These are phyloP conservation scores for Prosopocoilus inquinatus DNA, from an alignment of 2,888 invertebrate genomes.

Conservation along the genomic window DNA sequence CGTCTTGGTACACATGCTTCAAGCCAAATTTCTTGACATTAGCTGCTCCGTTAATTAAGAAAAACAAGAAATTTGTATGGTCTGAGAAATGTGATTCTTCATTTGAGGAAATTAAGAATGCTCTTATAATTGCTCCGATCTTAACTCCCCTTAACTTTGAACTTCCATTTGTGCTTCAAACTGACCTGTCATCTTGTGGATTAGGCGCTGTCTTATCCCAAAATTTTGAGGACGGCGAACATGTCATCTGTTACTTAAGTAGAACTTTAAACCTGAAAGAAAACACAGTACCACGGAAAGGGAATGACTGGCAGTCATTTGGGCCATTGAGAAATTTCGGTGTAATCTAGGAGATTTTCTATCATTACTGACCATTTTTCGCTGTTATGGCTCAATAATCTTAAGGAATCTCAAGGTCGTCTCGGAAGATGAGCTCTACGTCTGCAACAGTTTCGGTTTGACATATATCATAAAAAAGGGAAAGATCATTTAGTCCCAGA, in stretches of 20 bases:
- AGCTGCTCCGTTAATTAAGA: not conserved
- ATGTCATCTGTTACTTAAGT: constrained; percentile 23
- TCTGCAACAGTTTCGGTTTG: not conserved
- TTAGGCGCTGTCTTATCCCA: constrained; percentile 28
- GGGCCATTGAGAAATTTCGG: not conserved
- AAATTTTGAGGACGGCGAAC: constrained; percentile 15
- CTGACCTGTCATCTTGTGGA: constrained; percentile 27
- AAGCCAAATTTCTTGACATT: constrained; percentile 4
- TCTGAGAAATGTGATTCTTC: constrained; percentile 10
- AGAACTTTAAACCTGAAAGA: constrained; percentile 17
- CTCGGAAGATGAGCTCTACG: not conserved
- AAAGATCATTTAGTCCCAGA: not conserved
- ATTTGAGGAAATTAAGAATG: constrained; percentile 11
- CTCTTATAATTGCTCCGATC: constrained; percentile 15
- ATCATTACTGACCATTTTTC: constrained; percentile 13
- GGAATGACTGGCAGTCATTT: no score
- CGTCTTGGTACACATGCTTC: constrained; percentile 9
- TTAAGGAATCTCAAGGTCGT: constrained; percentile 3
- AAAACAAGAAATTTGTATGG: constrained; percentile 5
- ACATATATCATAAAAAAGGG: not conserved
- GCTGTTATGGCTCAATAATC: constrained; percentile 11
- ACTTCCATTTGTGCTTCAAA: constrained; percentile 26
- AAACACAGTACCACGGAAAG: constrained; percentile 17
- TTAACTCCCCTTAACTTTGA: constrained; percentile 14
- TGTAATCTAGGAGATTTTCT: not conserved